phyloP scores from a whole-genome alignment of 2,888 invertebrate genomes.

The Operophtera brumata region DNA sequence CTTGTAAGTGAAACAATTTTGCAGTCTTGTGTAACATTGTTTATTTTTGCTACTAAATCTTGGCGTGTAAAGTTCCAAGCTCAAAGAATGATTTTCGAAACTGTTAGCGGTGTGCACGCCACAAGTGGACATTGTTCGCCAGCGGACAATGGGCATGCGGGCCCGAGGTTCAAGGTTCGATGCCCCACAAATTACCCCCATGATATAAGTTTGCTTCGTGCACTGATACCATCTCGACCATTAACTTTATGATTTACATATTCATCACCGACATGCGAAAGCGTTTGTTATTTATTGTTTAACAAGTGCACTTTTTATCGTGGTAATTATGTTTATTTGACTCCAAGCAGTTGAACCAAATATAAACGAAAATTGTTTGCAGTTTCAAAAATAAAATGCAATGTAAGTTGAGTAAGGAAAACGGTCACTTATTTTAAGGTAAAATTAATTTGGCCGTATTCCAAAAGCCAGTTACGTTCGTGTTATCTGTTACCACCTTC shows the following conservation, averaged over 20 bases:
- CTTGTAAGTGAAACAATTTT: background rate
- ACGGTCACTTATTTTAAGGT: background rate
- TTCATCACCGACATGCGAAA: conserved; percentile 32
- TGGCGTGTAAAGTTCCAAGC: conserved; percentile 1
- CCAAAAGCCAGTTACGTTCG: conserved; percentile 4
- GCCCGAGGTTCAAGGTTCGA: conserved; percentile 57
- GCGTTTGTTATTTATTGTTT: conserved; percentile 11
- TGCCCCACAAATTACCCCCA: conserved; percentile 69
- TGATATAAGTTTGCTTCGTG: conserved; percentile 47
- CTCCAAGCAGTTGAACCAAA: background rate
- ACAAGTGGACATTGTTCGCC: conserved; percentile 55
- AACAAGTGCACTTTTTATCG: conserved; percentile 6
- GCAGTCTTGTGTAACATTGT: background rate
- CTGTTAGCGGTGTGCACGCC: conserved; percentile 39
- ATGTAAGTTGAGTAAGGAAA: background rate
- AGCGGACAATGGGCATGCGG: conserved; percentile 68
- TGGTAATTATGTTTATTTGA: conserved; percentile 1
- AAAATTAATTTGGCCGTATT: background rate
- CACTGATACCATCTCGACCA: conserved; percentile 61
- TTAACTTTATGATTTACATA: conserved; percentile 52
- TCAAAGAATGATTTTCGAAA: conserved; percentile 10
- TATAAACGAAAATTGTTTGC: too few relatives aligned
- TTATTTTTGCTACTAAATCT: background rate
- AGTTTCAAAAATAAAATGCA: too few relatives aligned
- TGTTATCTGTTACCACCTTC: conserved; percentile 21